phyloP scores from a whole-genome alignment of 2,113 vertebrate species.

The Poecile atricapillus region DNA sequence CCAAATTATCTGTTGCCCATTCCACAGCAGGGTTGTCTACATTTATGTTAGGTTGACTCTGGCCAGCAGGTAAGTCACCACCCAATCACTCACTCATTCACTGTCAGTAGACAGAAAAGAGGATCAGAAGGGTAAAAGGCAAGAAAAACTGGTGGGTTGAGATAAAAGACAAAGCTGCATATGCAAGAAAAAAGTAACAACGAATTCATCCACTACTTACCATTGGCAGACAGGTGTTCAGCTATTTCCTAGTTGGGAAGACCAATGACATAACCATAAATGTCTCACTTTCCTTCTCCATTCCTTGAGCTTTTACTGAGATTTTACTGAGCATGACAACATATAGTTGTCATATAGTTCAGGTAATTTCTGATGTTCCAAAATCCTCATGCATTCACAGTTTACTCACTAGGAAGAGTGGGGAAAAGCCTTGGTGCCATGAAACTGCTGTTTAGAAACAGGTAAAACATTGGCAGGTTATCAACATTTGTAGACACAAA shows the following conservation, averaged over 20 bases:
- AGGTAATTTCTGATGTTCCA: neutral
- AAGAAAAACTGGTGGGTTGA: neutral
- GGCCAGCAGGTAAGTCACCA: neutral
- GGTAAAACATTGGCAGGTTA: fast-evolving
- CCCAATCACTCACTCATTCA: fast-evolving
- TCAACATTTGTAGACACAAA: neutral
- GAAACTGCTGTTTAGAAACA: neutral
- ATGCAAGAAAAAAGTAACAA: neutral
- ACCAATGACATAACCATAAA: neutral
- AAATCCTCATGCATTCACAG: neutral
- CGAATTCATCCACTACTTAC: neutral
- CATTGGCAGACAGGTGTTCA: neutral
- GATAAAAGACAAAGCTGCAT: neutral
- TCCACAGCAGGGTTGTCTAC: neutral
- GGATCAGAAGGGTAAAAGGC: neutral
- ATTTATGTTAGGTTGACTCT: neutral
- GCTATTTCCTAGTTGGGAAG: neutral
- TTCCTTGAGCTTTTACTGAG: neutral
- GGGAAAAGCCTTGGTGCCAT: neutral
- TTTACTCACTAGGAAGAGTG: neutral
- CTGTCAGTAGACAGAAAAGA: fast-evolving
- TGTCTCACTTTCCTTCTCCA: neutral
- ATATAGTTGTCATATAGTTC: neutral
- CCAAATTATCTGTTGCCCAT: neutral
- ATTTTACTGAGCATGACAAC: neutral